phyloP scores from a whole-genome alignment of 2,888 invertebrate species.

The Melieria omissa region DNA sequence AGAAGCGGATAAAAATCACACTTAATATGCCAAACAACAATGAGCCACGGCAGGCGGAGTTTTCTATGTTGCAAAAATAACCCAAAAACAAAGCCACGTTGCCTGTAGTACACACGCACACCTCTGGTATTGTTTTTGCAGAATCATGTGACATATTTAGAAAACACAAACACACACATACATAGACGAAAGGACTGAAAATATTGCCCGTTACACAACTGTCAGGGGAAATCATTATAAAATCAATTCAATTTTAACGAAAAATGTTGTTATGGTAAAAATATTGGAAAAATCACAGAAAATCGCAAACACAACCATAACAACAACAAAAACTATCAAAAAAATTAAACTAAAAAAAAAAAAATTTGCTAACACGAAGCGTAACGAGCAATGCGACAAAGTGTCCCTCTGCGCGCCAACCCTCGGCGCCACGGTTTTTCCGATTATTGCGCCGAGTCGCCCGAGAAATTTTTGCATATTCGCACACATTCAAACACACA shows the following conservation, averaged over 20 bases:
- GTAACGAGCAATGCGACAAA: slow-evolving; percentile 3
- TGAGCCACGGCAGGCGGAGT: slow-evolving; percentile 6
- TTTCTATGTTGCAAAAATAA: slow-evolving; percentile 15
- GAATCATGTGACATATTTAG: neutral
- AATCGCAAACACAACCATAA: neutral
- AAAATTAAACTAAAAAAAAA: neutral
- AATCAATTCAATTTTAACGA: neutral
- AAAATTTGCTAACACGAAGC: neutral
- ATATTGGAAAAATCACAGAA: slow-evolving; percentile 4
- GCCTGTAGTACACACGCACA: neutral
- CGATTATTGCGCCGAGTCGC: neutral
- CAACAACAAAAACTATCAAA: neutral
- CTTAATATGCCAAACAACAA: slow-evolving; percentile 20
- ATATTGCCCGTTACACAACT: slow-evolving; percentile 39
- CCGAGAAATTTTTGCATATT: slow-evolving; percentile 42
- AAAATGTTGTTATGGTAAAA: slow-evolving; percentile 6
- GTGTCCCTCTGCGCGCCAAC: neutral
- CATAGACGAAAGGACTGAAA: neutral
- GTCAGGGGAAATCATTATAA: slow-evolving; percentile 12
- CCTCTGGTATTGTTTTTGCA: slow-evolving; percentile 5
- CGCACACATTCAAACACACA: slow-evolving; percentile 1
- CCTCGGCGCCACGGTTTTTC: neutral
- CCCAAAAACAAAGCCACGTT: slow-evolving; percentile 8
- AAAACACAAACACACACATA: neutral
- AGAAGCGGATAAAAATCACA: slow-evolving; percentile 52